phyloP scores from a whole-genome alignment of 2,888 invertebrate species.

The Eristalinus sepulchralis region DNA sequence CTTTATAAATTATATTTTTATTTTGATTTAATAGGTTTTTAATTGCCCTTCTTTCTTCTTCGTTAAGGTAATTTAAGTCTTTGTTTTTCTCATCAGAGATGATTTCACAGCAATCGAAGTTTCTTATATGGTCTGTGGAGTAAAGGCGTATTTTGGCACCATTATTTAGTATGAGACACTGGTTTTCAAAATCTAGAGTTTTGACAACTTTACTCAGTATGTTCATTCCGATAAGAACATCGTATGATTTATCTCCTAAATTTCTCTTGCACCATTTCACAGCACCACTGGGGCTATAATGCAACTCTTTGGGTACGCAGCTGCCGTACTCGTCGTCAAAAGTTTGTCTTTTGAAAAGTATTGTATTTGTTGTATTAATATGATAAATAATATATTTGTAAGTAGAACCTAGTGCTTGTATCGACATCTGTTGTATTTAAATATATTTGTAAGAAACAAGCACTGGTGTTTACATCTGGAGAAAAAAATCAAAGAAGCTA shows the following conservation, averaged over 20 bases:
- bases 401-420: no score
- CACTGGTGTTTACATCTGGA: no score
- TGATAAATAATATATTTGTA: no score
- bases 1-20: neutral
- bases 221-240: slow-evolving; percentile 24
- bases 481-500: no score
- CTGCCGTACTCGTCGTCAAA: no score
- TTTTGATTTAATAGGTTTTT: neutral
- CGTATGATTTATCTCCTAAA: neutral
- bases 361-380: no score
- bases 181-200: slow-evolving; percentile 9
- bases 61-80: slow-evolving; percentile 14
- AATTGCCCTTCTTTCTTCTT: neutral
- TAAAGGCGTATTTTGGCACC: neutral
- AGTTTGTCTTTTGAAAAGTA: no score
- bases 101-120: slow-evolving; percentile 22
- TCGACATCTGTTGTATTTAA: no score
- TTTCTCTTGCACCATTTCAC: slow-evolving; percentile 7
- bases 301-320: no score
- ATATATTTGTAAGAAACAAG: no score
- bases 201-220: slow-evolving; percentile 13
- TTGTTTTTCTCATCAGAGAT: neutral
- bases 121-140: no score
- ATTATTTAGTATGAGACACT: slow-evolving; percentile 1
- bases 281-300: neutral